Base-by-base conservation (phyloP, 2,888 invertebrate species). In the Trissoscelio sp. region DNA sequence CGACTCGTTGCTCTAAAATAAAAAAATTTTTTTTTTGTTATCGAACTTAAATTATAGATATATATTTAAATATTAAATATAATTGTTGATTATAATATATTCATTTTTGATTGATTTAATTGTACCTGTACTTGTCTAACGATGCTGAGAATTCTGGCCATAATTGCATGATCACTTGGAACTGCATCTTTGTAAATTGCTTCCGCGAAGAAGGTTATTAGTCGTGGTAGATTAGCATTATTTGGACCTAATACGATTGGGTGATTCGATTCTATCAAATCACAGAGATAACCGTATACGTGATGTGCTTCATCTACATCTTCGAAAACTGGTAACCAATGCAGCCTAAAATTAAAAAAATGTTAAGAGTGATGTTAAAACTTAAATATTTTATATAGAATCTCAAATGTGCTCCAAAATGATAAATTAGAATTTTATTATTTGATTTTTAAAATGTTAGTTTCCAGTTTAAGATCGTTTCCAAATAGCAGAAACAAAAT, bases 301-400 rank as follows among this genome's bases (percentile, higher is more conserved):
- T 98, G 97, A 20, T 97, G 96, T 57, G 98, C 97, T 92, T 99
- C 99, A 86, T 99, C 99, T 11, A 95, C 94, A 92, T 99, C 99
- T 90, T 99, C 99, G 85, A 96, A 95, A 37, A 99, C 97, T 6
- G 99, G 99, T 88, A 99, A 93, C 99, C 99, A 99, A 72, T 95
- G 94, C 87, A 98, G 92, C 95, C 95, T 95, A 34, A 34, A 82
- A 67, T 18, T 53, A 11, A 22, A 37, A 18, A 18, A 28, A 31
- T 39, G 34, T n/a, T n/a, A n/a, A n/a, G n/a, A n/a, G n/a, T n/a
- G n/a, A n/a, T n/a, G n/a, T n/a, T n/a, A n/a, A n/a, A n/a, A n/a
- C n/a, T n/a, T n/a, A n/a, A n/a, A n/a, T n/a, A n/a, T n/a, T n/a
- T n/a, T n/a, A n/a, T n/a, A n/a, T n/a, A n/a, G n/a, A n/a, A n/a